Base-by-base conservation (phyloP, 2,797 vertebrate genomes). In the Chiloscyllium punctatum region DNA sequence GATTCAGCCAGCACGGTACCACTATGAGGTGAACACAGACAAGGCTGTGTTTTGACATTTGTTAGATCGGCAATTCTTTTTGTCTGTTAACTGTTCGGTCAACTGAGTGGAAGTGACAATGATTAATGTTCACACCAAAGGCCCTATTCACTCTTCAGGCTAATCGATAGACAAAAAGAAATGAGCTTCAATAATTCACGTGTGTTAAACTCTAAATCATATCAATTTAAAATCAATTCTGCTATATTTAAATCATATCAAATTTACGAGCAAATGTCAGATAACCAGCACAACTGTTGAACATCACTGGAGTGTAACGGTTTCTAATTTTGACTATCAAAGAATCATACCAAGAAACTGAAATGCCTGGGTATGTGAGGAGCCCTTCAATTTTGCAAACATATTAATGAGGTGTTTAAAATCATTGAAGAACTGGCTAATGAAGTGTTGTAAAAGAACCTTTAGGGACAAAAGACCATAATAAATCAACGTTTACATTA, bases 211-310 rank as follows among this genome's bases (percentile, higher is more conserved):
- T 74, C 71, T 51, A 74, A 95, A 74, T 72, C 37, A n/a, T 37
- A 77, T 95, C 42, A 95, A 77, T 95, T 95, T 51, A n/a, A 95
- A 74, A 95, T 95, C 42, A 53, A 74, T 51, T 57, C 68, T 33
- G 27, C 25, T 16, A 53, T 94, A 74, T 51, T 72, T 51, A 51
- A 74, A n/a, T 33, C 8, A 16, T 11, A 51, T 53, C 71, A 51
- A 25, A 48, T 69, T 71, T 15, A 42, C 13, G 69, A 74, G 18
- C 94, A 30, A 53, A 77, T 74, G 69, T 23, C 71, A 95, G 48
- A 72, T 77, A 15, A 27, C 25, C 5, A 42, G 42, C 42, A 71
- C 4, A 11, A 51, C 42, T 7, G 74, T 51, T 94, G 91, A 48
- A 94, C 25, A 18, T 23, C 4, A 5, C n/a, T 27, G 37, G 92